Percentiles rank a stretch among this genome's conserved stretches.
Evolutionary conservation across 2,797 vertebrate species (phyloP).

Genomic region (Glossophaga mutica): DNA sequence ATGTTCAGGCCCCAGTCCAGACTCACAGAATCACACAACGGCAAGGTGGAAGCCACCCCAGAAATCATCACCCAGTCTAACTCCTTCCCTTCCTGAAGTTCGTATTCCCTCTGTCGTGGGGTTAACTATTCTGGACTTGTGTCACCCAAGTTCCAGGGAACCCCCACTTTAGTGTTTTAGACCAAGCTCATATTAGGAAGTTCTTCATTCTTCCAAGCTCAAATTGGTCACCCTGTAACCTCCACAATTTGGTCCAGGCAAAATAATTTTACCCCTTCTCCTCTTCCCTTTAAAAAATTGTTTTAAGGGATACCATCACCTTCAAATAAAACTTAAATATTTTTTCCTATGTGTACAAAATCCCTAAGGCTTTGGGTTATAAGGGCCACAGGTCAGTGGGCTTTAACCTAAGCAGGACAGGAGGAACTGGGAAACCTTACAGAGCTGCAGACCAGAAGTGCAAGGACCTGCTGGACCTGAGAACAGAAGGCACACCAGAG

Average conservation of each 20-base stretch:
- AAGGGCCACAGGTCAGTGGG: not conserved
- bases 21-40: not conserved
- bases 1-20: not conserved
- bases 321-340: not conserved
- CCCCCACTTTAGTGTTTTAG: not conserved
- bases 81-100: not conserved
- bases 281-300: not conserved
- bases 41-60: not conserved
- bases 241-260: not conserved
- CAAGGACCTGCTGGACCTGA: not conserved
- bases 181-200: not conserved
- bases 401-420: not conserved
- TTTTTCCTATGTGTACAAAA: not conserved
- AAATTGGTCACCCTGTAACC: not conserved
- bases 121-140: not conserved
- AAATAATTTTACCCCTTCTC: not conserved
- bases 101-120: not conserved
- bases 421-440: rapidly evolving
- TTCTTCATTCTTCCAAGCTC: not conserved
- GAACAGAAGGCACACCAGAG: not conserved
- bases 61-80: not conserved
- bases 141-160: not conserved
- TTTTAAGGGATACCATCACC: not conserved
- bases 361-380: not conserved
- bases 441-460: not conserved